These are phyloP conservation scores for Calcarius lapponicus DNA, from an alignment of 2,797 vertebrate genomes.

Conservation along the genomic window DNA sequence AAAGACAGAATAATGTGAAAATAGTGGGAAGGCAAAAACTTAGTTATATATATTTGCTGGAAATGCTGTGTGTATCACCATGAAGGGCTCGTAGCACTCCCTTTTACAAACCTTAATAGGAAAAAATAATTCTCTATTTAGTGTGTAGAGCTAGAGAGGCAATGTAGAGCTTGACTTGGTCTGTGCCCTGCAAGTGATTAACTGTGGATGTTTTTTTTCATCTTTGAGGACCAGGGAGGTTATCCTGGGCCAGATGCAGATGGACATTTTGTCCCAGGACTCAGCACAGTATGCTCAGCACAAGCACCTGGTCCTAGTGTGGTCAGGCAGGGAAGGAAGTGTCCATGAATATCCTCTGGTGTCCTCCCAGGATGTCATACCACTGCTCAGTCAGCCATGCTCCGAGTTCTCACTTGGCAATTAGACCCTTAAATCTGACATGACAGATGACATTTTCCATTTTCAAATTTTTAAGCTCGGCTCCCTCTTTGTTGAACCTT, in stretches of 20 bases:
- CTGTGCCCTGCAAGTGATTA: not conserved
- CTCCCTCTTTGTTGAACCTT: not conserved
- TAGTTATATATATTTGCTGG: not conserved
- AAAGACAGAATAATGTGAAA: not conserved
- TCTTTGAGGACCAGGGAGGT: not conserved
- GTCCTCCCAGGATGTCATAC: not conserved
- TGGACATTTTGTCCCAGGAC: not conserved
- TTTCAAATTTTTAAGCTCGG: not conserved
- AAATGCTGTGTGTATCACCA: not conserved
- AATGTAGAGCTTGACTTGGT: not conserved
- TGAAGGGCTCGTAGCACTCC: not conserved
- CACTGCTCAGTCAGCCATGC: not conserved
- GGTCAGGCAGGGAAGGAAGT: not conserved
- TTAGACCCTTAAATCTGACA: slow-evolving; percentile 33
- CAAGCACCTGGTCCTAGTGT: not conserved
- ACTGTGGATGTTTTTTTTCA: not conserved
- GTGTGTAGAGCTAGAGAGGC: not conserved
- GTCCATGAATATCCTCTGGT: not conserved
- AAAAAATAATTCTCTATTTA: not conserved
- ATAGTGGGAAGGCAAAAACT: not conserved
- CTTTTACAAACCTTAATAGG: not conserved
- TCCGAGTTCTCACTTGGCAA: not conserved
- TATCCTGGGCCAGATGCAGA: not conserved
- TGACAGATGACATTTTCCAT: slow-evolving; percentile 54
- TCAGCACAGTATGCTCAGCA: not conserved